Evolutionary conservation across 2,888 invertebrate genomes (phyloP), one percentile per base, ranked within the genome.

Genomic region (Brachyptera putata): DNA sequence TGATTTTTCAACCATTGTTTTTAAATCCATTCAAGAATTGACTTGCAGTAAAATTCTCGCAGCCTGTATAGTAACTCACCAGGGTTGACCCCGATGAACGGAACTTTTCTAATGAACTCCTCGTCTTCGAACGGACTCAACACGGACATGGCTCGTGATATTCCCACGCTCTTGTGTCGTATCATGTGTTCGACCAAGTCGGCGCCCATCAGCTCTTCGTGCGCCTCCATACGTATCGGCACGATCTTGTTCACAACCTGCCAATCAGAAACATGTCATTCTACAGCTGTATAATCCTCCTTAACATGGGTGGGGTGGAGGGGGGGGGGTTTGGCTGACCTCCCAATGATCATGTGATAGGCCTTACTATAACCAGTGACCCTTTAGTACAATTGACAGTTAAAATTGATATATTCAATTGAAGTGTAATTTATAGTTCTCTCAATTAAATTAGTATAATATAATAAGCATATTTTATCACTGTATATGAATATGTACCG

Each of bases 111-210:
- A 1, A 82, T 71, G 59, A 76, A 75, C 64, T 67, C 64, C 11
- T 80, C 74, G 57, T 74, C 74, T 57, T 84, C 79, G 65, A 82
- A 79, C 9, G 58, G 61, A 1, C 53, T 68, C 2, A 75, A 66
- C 3, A 70, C 71, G 1, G 72, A 71, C 5, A 73, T 63, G 1
- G 74, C 73, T 25, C 73, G 61, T 13, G 70, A 70, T 2, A 74
- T 70, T 1, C 74, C 75, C 3, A 70, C 68, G 4, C 69, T 69
- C 24, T 65, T 60, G 70, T 92, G 91, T 49, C 87, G 80, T 46
- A 94, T 86, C 65, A 84, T 81, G 72, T 95, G 95, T 70, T 95
- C 95, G 1, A 89, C 87, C 30, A 94, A 78, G 76, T 95, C 95
- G 1, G 95, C 94, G 0, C 95, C 95, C 13, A 95, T 76, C 48